A percentile compares a stretch with the other conserved stretches of the same genome.
phyloP scores from a whole-genome alignment of 2,113 vertebrate genomes.

The Bostrychus sinensis region DNA sequence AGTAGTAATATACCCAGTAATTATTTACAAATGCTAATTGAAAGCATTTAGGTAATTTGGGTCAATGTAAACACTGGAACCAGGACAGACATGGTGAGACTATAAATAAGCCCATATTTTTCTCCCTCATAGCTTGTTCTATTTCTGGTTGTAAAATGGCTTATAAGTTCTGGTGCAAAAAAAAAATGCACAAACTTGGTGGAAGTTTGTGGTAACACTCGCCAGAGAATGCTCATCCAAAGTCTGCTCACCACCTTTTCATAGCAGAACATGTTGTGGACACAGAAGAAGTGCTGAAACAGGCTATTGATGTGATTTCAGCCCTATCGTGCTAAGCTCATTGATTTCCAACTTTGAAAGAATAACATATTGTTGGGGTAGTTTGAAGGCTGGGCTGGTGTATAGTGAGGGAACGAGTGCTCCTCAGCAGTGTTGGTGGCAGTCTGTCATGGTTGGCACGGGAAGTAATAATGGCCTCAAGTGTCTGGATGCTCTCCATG shows the following conservation, averaged over 20 bases:
- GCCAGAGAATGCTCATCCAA: slow-evolving; percentile 55
- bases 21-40: neutral
- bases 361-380: slow-evolving; percentile 74
- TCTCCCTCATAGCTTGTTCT: slow-evolving; percentile 13
- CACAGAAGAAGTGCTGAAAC: slow-evolving; percentile 51
- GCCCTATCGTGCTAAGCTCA: slow-evolving; percentile 65
- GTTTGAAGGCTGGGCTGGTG: slow-evolving; percentile 58
- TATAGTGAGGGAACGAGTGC: slow-evolving; percentile 50
- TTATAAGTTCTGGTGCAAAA: slow-evolving; percentile 43
- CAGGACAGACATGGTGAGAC: too few relatives aligned
- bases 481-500: slow-evolving; percentile 71
- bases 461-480: slow-evolving; percentile 77
- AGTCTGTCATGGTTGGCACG: slow-evolving; percentile 74
- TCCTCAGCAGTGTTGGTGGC: slow-evolving; percentile 65
- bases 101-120: neutral
- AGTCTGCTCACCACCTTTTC: slow-evolving; percentile 56
- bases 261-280: slow-evolving; percentile 60
- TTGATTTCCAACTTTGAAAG: slow-evolving; percentile 65
- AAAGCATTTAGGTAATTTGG: neutral
- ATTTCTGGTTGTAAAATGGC: slow-evolving; percentile 14
- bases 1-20: neutral
- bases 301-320: slow-evolving; percentile 63
- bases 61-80: neutral
- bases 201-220: slow-evolving; percentile 52
- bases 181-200: slow-evolving; percentile 52